These are phyloP conservation scores for Hedychridium roseum DNA, from an alignment of 2,888 invertebrate genomes.

Conservation along the genomic window DNA sequence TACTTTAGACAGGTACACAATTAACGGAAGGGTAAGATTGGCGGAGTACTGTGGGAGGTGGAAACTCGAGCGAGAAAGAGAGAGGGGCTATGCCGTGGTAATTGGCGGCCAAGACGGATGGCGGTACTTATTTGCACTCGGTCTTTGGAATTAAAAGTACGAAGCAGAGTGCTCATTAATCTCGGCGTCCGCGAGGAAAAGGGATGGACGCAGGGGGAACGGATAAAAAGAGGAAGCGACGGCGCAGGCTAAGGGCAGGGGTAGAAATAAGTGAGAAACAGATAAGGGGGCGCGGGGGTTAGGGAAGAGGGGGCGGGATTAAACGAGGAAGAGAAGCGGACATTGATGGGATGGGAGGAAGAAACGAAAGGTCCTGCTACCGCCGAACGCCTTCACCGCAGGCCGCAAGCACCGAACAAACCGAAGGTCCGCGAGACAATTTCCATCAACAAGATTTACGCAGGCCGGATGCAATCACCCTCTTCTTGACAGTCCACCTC, in stretches of 20 bases:
- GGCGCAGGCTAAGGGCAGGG: neutral
- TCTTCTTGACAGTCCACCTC: slow-evolving; percentile 17
- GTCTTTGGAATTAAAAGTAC: slow-evolving; percentile 60
- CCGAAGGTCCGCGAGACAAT: slow-evolving; percentile 56
- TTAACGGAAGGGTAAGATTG: no score
- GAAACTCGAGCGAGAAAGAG: slow-evolving; percentile 8
- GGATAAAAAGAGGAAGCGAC: neutral
- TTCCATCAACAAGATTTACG: slow-evolving; percentile 60
- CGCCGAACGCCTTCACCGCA: slow-evolving; percentile 53
- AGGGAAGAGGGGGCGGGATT: slow-evolving; percentile 27
- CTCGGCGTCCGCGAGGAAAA: slow-evolving; percentile 42
- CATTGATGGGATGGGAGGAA: slow-evolving; percentile 23
- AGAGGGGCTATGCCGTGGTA: slow-evolving; percentile 43
- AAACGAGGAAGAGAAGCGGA: slow-evolving; percentile 26
- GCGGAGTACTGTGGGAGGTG: slow-evolving; percentile 2
- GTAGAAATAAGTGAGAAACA: slow-evolving; percentile 8
- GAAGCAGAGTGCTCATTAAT: slow-evolving; percentile 58
- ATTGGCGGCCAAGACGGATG: slow-evolving; percentile 61
- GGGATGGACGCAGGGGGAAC: slow-evolving; percentile 18
- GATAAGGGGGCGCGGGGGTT: slow-evolving; percentile 13
- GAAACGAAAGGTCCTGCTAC: slow-evolving; percentile 43
- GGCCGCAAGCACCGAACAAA: slow-evolving; percentile 57
- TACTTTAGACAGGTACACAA: no score
- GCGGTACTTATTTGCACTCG: slow-evolving; percentile 60
- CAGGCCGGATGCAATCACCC: slow-evolving; percentile 55